Evolutionary conservation across 2,113 vertebrate species (phyloP).

Genomic region (Eurypyga helias): DNA sequence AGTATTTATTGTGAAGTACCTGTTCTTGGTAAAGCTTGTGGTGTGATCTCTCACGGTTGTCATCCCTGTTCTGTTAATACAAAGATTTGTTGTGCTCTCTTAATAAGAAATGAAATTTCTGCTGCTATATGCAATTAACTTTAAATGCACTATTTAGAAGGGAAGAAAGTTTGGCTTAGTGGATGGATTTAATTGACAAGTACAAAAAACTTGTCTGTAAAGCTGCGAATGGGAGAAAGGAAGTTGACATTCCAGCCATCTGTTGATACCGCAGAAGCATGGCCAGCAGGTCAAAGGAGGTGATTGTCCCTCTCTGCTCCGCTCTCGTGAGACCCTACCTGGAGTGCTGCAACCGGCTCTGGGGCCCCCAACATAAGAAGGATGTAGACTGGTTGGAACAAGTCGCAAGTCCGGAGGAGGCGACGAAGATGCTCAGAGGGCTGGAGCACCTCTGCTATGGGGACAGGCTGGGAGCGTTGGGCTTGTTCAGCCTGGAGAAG

Average conservation of each 20-base stretch:
- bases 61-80: neutral
- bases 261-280: accelerated
- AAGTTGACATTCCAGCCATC: neutral
- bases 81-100: neutral
- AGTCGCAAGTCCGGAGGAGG: no score
- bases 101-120: neutral
- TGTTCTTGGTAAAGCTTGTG: neutral
- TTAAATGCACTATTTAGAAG: neutral
- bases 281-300: no score
- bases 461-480: no score
- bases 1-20: neutral
- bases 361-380: no score
- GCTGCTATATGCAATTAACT: neutral
- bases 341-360: no score
- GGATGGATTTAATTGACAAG: neutral
- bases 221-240: neutral
- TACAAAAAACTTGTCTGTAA: neutral
- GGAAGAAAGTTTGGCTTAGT: neutral
- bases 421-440: no score
- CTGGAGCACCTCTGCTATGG: no score
- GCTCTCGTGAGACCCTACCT: no score
- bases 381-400: no score
- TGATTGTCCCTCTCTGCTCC: no score
- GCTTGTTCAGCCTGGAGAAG: no score
- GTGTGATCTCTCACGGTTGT: neutral